Evolutionary conservation across 2,113 vertebrate genomes (phyloP), one percentile per base, ranked within the genome.

Genomic region (Beaufortia kweichowensis): DNA sequence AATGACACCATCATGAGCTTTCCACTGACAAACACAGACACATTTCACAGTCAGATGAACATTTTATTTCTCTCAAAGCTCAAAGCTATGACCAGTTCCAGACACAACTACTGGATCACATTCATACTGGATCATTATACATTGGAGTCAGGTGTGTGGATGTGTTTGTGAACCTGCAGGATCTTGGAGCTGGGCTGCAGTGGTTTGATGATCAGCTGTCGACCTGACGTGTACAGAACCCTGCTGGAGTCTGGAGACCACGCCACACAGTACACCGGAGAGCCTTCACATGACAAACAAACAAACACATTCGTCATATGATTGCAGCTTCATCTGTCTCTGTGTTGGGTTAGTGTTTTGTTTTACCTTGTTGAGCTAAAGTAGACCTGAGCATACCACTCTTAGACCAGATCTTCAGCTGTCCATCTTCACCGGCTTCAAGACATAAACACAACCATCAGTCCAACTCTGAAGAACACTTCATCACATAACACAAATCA

Each of bases 361-460:
- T 35, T 28, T 82, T 91, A 99, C 97, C 97, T 93, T 97, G 96
- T 79, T 94, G 97, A 80, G 92, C 93, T 72, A 99, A 86, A 35
- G 95, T 99, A 41, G 97, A 98, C 82, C 97, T 94, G 78, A 99
- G 90, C 97, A 99, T 99, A 53, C 97, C 97, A 86, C 89, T 97
- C 88, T 96, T 98, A 56, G 97, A 99, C 97, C 97, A 99, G 86
- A 98, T 97, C 92, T 99, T 99, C 80, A 99, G 93, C 89, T 96
- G 95, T 12, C 97, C 97, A 85, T 99, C 97, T 89, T 99, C 97
- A 86, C 97, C 97, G 90, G 88, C 97, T 99, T 53, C 6, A 53
- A 53, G 6, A 53, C 48, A 53, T 21, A 6, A 53, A 53, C 6
- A 53, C 6, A 53, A 19, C 17, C 6, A n/a, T 50, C 48, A n/a